Percentiles rank a stretch among this genome's conserved stretches.
Conservation (phyloP, 2,888 invertebrate genomes). For the Cheilosia soror region DNA sequence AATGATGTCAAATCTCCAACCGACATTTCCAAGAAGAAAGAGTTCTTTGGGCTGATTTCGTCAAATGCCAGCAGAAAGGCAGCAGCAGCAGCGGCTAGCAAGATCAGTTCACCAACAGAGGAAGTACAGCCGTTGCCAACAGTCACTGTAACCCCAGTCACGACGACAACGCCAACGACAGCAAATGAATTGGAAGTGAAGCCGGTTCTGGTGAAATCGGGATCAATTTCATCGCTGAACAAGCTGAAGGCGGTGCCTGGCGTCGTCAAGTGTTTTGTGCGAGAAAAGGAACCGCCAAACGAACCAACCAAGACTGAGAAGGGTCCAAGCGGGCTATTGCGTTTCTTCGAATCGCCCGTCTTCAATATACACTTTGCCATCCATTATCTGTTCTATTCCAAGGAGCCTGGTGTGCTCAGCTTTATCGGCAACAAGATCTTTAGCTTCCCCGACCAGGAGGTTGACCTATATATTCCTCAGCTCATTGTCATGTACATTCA, state of each 20-base stretch:
- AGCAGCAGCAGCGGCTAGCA: constrained; percentile 80
- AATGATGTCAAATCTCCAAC: constrained; percentile 82
- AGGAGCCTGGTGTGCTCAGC: constrained; percentile 98
- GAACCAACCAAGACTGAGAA: constrained; percentile 80
- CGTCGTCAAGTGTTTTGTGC: constrained; percentile 83
- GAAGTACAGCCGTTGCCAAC: constrained; percentile 62
- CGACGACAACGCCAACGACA: constrained; percentile 4
- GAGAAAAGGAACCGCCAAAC: constrained; percentile 78
- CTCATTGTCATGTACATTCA: constrained; percentile 99
- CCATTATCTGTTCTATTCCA: constrained; percentile 98
- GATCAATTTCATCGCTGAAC: constrained; percentile 82
- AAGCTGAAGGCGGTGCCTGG: constrained; percentile 82
- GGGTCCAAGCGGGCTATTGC: constrained; percentile 82
- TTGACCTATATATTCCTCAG: constrained; percentile 99
- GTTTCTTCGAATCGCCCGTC: constrained; percentile 98
- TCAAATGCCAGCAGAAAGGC: constrained; percentile 82
- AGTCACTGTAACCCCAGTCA: constrained; percentile 68
- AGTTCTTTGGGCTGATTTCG: constrained; percentile 82
- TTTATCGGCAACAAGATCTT: constrained; percentile 99
- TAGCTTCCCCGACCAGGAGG: constrained; percentile 95
- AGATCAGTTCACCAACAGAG: constrained; percentile 64
- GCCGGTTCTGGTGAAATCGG: constrained; percentile 79
- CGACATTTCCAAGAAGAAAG: constrained; percentile 83
- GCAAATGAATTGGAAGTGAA: constrained; percentile 48
- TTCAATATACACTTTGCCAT: constrained; percentile 99